A percentile compares a stretch with the other conserved stretches of the same genome.
Conservation (phyloP, 2,113 vertebrate species). For the Menura novaehollandiae region DNA sequence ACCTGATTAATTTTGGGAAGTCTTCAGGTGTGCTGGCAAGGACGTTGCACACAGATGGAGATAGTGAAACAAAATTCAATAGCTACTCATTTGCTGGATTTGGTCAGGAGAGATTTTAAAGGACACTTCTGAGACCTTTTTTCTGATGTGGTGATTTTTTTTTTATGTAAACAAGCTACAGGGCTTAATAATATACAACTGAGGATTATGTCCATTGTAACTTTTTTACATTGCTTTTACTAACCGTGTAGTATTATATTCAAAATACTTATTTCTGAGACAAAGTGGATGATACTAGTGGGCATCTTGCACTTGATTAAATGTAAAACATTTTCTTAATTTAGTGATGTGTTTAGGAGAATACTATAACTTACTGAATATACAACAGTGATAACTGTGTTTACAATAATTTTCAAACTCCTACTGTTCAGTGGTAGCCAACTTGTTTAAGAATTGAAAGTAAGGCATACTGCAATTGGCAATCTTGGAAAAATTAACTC, state of each 20-base stretch:
- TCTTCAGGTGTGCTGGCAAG: background rate
- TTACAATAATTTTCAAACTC: constrained; percentile 44
- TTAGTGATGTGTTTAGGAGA: constrained; percentile 51
- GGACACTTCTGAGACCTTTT: constrained; percentile 17
- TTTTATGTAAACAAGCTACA: constrained; percentile 25
- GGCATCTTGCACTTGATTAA: constrained; percentile 52
- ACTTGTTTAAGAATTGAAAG: constrained; percentile 4
- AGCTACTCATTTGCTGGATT: constrained; percentile 28
- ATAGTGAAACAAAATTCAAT: background rate
- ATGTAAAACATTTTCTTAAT: constrained; percentile 55
- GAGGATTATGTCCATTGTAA: constrained; percentile 45
- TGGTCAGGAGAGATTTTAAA: constrained; percentile 43
- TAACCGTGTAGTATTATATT: constrained; percentile 28
- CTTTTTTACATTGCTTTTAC: constrained; percentile 19
- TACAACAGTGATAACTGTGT: constrained; percentile 53
- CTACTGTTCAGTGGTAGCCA: constrained; percentile 48
- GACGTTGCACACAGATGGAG: background rate
- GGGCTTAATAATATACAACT: constrained; percentile 36
- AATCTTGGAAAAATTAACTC: constrained; percentile 22
- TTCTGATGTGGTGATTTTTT: background rate
- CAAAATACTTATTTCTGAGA: constrained; percentile 35
- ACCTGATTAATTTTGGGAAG: background rate
- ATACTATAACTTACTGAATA: constrained; percentile 45
- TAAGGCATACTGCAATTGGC: background rate
- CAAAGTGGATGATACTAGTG: constrained; percentile 26